Evolutionary conservation across 2,113 vertebrate genomes (phyloP), one percentile per base, ranked within the genome.

Genomic region (Clinocottus analis): DNA sequence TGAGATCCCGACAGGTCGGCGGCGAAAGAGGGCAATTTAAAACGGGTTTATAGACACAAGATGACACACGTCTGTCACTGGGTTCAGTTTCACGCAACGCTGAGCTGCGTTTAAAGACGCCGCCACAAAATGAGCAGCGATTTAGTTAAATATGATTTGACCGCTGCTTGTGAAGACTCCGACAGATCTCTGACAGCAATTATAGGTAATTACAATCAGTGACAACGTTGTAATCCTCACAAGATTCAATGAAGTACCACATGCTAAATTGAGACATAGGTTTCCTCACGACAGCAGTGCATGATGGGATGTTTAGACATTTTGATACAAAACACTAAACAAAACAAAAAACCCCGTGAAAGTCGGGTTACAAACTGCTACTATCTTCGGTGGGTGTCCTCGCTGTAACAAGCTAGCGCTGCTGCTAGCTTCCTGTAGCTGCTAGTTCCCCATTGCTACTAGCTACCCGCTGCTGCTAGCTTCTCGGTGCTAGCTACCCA

Each of bases 311-410:
- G 84, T 85, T 81, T 79, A 69, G 65, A 91, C 84, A 90, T 91
- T 89, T 90, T 85, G 86, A 90, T 87, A 88, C 84, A 84, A 89
- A 92, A 88, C 88, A 85, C 51, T 13, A 29, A 79, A 91, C 69
- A 84, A 84, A 71, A 86, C 31, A 71, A 88, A 90, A n/a, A n/a
- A n/a, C n/a, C n/a, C n/a, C n/a, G n/a, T n/a, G n/a, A n/a, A n/a
- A n/a, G n/a, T n/a, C n/a, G n/a, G n/a, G n/a, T n/a, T n/a, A n/a
- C n/a, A n/a, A n/a, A n/a, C n/a, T n/a, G n/a, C n/a, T n/a, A n/a
- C n/a, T n/a, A n/a, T n/a, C n/a, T n/a, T n/a, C n/a, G n/a, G n/a
- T n/a, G n/a, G n/a, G n/a, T n/a, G n/a, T n/a, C n/a, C n/a, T n/a
- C n/a, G n/a, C n/a, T n/a, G n/a, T n/a, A n/a, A n/a, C n/a, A n/a